These are phyloP conservation scores for Pemphigus obesinymphae DNA, from an alignment of 1,140 invertebrate species.

Conservation along the genomic window DNA sequence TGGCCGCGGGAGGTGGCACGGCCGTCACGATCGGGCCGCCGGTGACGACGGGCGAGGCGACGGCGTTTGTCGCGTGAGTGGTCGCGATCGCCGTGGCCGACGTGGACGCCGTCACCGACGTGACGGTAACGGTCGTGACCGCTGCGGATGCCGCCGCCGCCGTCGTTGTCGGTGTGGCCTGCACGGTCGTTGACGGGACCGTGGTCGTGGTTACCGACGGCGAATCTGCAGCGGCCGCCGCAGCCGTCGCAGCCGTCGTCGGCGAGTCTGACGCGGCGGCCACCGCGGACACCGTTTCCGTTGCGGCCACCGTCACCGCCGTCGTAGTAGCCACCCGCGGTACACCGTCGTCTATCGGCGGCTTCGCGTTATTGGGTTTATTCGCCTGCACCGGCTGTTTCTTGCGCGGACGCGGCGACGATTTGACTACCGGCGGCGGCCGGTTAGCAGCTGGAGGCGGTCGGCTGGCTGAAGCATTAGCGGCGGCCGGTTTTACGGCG, in stretches of 20 bases:
- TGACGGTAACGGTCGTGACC: background rate
- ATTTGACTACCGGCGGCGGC: too few species aligned
- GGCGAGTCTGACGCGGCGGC: background rate
- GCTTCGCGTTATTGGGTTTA: background rate
- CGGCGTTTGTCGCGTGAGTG: background rate
- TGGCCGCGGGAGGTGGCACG: background rate
- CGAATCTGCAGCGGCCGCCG: background rate
- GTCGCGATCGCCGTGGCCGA: slow-evolving; percentile 18
- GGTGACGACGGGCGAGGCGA: background rate
- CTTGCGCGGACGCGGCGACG: background rate
- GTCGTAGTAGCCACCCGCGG: background rate
- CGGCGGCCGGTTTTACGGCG: background rate
- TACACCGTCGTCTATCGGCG: background rate
- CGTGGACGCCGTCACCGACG: background rate
- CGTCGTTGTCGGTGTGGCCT: background rate
- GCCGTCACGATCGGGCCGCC: background rate
- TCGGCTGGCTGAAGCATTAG: too few species aligned
- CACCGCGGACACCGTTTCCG: background rate
- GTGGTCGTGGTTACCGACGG: background rate
- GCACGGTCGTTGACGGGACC: background rate
- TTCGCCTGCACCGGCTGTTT: background rate
- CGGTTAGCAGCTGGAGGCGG: background rate
- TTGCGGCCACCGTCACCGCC: background rate
- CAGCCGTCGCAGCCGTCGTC: background rate
- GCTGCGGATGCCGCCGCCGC: background rate